phyloP scores from a whole-genome alignment of 2,888 invertebrate species.

The Molanna angustata region DNA sequence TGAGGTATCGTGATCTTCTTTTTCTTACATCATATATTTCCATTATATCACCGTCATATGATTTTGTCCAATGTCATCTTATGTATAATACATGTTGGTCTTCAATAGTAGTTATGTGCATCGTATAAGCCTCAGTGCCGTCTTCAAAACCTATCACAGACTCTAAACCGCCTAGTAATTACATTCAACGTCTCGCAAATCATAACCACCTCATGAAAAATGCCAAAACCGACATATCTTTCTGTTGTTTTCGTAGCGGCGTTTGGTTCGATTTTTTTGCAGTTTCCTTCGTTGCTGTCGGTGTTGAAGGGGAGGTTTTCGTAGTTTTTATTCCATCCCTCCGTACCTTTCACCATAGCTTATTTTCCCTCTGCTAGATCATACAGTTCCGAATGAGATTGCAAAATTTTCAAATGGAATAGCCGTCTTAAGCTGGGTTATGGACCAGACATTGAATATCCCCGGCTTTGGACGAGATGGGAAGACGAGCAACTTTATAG shows the following conservation, averaged over 20 bases:
- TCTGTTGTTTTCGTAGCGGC: too few relatives aligned
- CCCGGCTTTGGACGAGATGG: too few relatives aligned
- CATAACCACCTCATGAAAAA: too few relatives aligned
- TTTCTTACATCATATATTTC: conserved; percentile 4
- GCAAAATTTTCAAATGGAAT: conserved; percentile 22
- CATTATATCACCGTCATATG: conserved; percentile 21
- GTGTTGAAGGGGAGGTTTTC: not conserved
- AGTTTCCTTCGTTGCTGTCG: too few relatives aligned
- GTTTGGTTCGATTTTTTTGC: too few relatives aligned
- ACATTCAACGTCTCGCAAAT: too few relatives aligned
- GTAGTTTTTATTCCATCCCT: not conserved
- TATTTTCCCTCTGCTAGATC: conserved; percentile 11
- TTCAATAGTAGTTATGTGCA: conserved; percentile 24
- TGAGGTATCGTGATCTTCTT: too few relatives aligned
- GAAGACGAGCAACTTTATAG: too few relatives aligned
- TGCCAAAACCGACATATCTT: too few relatives aligned
- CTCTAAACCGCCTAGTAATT: not conserved
- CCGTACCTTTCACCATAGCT: conserved; percentile 3
- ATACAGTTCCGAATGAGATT: conserved; percentile 17
- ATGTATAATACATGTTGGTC: not conserved
- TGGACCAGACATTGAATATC: not conserved
- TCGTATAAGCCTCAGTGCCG: conserved; percentile 27
- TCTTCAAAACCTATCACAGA: conserved; percentile 3
- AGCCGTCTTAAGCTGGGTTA: conserved; percentile 11
- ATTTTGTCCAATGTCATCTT: conserved; percentile 17